These are phyloP conservation scores for Lateolabrax maculatus DNA, from an alignment of 2,797 vertebrate species.

Conservation along the genomic window DNA sequence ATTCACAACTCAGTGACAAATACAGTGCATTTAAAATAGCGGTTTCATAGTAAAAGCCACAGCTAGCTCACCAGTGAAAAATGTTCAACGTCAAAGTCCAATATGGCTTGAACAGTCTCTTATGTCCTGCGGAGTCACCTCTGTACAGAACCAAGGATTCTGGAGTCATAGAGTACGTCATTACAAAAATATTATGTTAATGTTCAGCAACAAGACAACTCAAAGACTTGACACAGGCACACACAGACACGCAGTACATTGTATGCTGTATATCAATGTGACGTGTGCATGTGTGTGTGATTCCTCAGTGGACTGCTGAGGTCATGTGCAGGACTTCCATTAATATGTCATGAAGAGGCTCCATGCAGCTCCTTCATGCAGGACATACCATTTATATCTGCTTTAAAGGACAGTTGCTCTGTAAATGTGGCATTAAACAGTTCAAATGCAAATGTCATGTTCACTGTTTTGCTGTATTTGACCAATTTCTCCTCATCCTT, in stretches of 20 bases:
- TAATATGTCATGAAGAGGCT: slow-evolving; percentile 65
- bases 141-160: neutral
- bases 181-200: neutral
- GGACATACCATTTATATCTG: neutral
- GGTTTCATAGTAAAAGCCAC: neutral
- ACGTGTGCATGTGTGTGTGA: slow-evolving; percentile 28
- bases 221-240: neutral
- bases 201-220: neutral
- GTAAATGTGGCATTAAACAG: neutral
- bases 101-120: neutral
- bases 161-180: neutral
- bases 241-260: neutral
- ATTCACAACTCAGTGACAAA: neutral
- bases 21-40: neutral
- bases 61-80: neutral
- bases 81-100: neutral
- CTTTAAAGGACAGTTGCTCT: neutral
- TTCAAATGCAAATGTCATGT: neutral
- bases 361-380: neutral
- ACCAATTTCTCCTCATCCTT: neutral
- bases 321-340: slow-evolving; percentile 64
- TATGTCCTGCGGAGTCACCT: neutral
- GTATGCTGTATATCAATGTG: neutral
- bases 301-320: slow-evolving; percentile 41
- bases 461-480: neutral